phyloP scores from a whole-genome alignment of 2,888 invertebrate genomes.

The Lordiphosa andalusiaca region DNA sequence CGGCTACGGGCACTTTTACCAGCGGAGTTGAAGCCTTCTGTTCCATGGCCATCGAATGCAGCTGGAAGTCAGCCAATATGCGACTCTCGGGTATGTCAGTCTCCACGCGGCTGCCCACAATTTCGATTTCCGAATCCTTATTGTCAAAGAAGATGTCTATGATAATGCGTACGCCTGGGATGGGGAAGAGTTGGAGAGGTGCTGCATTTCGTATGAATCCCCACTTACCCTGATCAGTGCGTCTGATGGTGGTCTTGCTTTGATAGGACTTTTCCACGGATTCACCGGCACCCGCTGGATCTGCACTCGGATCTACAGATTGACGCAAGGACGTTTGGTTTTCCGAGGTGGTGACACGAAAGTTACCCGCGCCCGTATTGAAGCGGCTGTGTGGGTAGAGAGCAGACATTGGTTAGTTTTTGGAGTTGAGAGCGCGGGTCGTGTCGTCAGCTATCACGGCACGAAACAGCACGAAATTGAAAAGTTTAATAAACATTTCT shows the following conservation, averaged over 20 bases:
- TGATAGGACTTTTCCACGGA: constrained; percentile 65
- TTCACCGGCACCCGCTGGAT: background rate
- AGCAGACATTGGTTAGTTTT: background rate
- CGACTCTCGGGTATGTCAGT: constrained; percentile 79
- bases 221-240: constrained; percentile 73
- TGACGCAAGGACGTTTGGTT: constrained; percentile 33
- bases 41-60: constrained; percentile 47
- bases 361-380: constrained; percentile 16
- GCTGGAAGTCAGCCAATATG: constrained; percentile 77
- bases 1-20: too few relatives aligned
- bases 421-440: too few relatives aligned
- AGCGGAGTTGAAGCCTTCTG: constrained; percentile 10
- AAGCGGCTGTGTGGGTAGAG: background rate
- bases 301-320: constrained; percentile 7
- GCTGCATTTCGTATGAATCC: too few relatives aligned
- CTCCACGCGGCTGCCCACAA: constrained; percentile 77
- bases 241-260: constrained; percentile 78
- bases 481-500: too few relatives aligned
- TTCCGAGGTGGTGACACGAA: constrained; percentile 34
- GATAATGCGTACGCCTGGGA: constrained; percentile 77
- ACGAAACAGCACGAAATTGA: too few relatives aligned
- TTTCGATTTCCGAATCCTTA: constrained; percentile 60
- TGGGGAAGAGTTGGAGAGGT: background rate
- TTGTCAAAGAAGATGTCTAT: constrained; percentile 77
- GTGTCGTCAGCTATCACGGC: too few relatives aligned